Evolutionary conservation across 2,888 invertebrate genomes (phyloP).

Genomic region (Rhamphomyia laevipes): DNA sequence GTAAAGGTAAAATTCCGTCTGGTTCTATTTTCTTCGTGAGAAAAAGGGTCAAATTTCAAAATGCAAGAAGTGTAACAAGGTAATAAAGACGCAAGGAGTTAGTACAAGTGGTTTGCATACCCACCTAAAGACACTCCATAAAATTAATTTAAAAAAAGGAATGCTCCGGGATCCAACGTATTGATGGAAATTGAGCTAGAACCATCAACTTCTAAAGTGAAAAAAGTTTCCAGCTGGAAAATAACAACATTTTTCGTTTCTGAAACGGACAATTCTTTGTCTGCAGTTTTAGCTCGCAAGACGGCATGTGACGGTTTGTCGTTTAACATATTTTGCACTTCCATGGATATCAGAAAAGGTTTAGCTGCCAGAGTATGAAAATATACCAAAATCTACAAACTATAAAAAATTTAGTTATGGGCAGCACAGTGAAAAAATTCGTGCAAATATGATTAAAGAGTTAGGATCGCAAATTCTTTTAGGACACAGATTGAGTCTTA

Average conservation of each 20-base stretch:
- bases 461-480: background rate
- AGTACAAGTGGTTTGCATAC: background rate
- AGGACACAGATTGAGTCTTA: background rate
- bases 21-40: background rate
- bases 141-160: no score
- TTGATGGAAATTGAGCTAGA: background rate
- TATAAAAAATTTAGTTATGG: no score
- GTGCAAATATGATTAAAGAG: background rate
- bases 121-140: background rate
- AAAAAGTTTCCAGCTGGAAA: background rate
- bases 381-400: background rate
- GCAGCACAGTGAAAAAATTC: background rate
- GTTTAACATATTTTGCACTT: slow-evolving; percentile 1
- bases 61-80: background rate
- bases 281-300: background rate
- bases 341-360: background rate
- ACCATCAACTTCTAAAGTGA: background rate
- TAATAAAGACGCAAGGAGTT: background rate
- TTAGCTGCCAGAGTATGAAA: background rate
- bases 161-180: background rate
- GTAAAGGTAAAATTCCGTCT: background rate
- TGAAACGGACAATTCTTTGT: background rate
- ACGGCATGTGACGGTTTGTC: slow-evolving; percentile 3
- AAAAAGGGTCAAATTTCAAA: background rate
- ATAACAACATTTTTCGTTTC: background rate